Base-by-base conservation (phyloP, 2,113 vertebrate species). In the Paedocypris sp. region DNA sequence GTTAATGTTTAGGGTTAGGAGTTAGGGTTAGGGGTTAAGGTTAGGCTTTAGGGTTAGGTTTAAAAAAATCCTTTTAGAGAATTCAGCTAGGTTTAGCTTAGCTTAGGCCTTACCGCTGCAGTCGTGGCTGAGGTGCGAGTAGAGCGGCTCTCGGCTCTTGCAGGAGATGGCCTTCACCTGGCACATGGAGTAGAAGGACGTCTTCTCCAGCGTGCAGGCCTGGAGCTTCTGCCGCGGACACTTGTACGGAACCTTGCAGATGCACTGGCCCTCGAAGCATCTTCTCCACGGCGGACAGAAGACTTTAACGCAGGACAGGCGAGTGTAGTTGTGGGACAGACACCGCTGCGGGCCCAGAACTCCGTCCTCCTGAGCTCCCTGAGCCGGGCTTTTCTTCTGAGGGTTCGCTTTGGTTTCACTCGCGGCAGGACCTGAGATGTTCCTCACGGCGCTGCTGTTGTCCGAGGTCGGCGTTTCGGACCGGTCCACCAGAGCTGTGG, bases 221-320 rank as follows among this genome's bases (percentile, higher is more conserved):
- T 0, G 2, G 0, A 3, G 60, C 64, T 3, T 69, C 75, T 1
- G 73, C 75, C 73, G 59, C 1, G 84, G 86, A 73, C 89, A 92
- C 53, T 87, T 86, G 67, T 91, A 89, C 2, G 89, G 88, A 12
- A 90, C 72, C 68, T 90, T 91, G 53, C 90, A 91, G 2, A 61
- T 4, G 49, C 90, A 91, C 10, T 10, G 66, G 1, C 82, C 62
- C 2, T 12, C 19, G 4, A 89, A 58, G 6, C 90, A 92, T 29
- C 66, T 81, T 74, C 80, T 78, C 90, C 90, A 92, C 0, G 89
- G 88, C 0, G 84, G 77, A 71, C 89, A 92, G 71, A 91, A 90
- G 10, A 87, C 81, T 70, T 88, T 90, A 1, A 63, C 4, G 19
- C 90, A 92, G 20, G 88, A 90, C 19, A 45, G 74, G 15, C 75